A percentile compares a stretch with the other conserved stretches of the same genome.
phyloP scores from a whole-genome alignment of 2,113 vertebrate species.

The Oryzias curvinotus region DNA sequence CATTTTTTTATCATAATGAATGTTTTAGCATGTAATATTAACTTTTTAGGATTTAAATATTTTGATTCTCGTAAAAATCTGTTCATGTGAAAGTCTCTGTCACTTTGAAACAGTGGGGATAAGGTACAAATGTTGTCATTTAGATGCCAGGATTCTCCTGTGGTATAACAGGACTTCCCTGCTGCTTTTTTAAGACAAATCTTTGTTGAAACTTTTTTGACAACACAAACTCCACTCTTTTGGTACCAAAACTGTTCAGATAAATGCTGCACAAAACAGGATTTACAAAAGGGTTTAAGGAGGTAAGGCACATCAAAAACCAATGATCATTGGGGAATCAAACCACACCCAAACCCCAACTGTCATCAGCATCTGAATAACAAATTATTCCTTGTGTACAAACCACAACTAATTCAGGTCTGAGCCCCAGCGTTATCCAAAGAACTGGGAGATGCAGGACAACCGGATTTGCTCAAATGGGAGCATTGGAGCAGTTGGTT shows the following conservation, averaged over 20 bases:
- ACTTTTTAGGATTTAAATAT: no score
- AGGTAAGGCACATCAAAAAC: constrained; percentile 23
- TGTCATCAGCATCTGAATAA: constrained; percentile 13
- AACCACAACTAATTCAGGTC: constrained; percentile 32
- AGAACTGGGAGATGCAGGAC: constrained; percentile 40
- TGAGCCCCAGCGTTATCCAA: constrained; percentile 25
- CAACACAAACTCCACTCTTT: neutral
- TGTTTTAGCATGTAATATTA: no score
- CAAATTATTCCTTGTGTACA: neutral
- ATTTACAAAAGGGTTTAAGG: constrained; percentile 21
- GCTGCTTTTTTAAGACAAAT: neutral
- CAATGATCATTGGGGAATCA: constrained; percentile 8
- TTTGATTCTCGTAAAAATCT: no score
- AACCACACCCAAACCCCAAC: constrained; percentile 29
- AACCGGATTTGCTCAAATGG: constrained; percentile 39
- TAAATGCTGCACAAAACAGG: constrained; percentile 18
- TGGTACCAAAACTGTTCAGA: constrained; percentile 28
- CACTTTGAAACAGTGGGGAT: no score
- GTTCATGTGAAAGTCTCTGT: no score
- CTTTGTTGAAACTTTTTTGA: neutral
- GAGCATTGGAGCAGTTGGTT: constrained; percentile 44
- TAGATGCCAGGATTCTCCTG: no score
- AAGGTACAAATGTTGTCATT: no score
- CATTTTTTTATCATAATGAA: no score
- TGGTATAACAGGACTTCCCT: no score